A percentile compares a stretch with the other conserved stretches of the same genome.
These are phyloP conservation scores for Channa argus DNA, from an alignment of 2,113 vertebrate species.

Conservation along the genomic window DNA sequence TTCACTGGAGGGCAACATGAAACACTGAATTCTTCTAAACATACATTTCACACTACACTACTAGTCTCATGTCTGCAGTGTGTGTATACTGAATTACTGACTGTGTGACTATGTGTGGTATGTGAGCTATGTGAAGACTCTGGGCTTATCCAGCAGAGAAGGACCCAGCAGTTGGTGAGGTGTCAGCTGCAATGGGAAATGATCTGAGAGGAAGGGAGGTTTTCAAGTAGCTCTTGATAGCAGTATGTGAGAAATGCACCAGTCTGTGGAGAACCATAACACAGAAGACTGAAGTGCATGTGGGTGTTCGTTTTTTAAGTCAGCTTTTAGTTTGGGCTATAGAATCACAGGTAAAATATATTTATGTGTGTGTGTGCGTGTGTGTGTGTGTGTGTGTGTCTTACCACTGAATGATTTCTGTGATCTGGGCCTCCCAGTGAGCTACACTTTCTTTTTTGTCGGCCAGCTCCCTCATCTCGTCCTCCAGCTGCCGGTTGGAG, in stretches of 20 bases:
- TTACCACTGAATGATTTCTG: slow-evolving; percentile 99
- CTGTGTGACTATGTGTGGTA: slow-evolving; percentile 28
- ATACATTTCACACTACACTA: slow-evolving; percentile 33
- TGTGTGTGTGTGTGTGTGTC: slow-evolving; percentile 32
- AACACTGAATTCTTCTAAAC: slow-evolving; percentile 6
- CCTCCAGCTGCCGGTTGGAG: slow-evolving; percentile 92
- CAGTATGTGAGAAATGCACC: slow-evolving; percentile 60
- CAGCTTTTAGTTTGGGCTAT: neutral
- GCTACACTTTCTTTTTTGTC: slow-evolving; percentile 98
- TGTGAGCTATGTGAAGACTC: slow-evolving; percentile 61
- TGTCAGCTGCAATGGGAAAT: slow-evolving; percentile 73
- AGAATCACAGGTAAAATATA: neutral
- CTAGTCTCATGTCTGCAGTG: slow-evolving; percentile 48
- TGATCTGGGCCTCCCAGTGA: slow-evolving; percentile 99
- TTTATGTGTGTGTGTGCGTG: slow-evolving; percentile 10
- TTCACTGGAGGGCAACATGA: slow-evolving; percentile 57
- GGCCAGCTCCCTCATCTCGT: slow-evolving; percentile 93
- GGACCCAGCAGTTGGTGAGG: slow-evolving; percentile 69
- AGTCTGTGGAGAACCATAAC: slow-evolving; percentile 37
- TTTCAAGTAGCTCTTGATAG: slow-evolving; percentile 45
- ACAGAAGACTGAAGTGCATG: neutral
- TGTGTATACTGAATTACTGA: slow-evolving; percentile 3
- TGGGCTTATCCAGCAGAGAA: slow-evolving; percentile 56
- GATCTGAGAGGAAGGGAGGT: slow-evolving; percentile 69
- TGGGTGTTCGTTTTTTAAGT: neutral